Evolutionary conservation across 2,888 invertebrate species (phyloP), one percentile per base, ranked within the genome.

Genomic region (Tinea semifulvella): DNA sequence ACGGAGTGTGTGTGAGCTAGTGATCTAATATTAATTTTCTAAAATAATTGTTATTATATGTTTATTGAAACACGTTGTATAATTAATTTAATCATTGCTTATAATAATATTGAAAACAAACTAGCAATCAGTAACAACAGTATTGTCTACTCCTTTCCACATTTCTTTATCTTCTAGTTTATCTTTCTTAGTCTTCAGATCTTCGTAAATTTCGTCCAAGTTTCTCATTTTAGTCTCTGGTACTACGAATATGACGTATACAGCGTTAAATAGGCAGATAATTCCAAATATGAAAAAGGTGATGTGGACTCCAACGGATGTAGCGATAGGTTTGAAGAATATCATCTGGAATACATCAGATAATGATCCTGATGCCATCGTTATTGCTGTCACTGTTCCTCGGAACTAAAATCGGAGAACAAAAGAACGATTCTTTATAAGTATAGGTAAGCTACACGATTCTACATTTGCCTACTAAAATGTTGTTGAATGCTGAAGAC

Each of bases 351-450:
- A 14, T 52, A 72, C 72, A 40, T 55, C 68, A 0, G 59, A 48
- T 0, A 60, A n/a, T 0, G 71, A 59, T 0, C 71, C 63, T 0
- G 53, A n/a, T 0, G 69, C 56, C 72, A 73, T 73, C 0, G 69
- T 59, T 0, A 53, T 52, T 0, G 67, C 76, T 59, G 74, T 62
- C 0, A 77, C 69, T 4, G 69, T 67, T 1, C 70, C 69, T 1
- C 77, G 72, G 43, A 70, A 74, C 77, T 79, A 64, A n/a, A 66
- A 68, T n/a, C n/a, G n/a, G n/a, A n/a, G n/a, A n/a, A n/a, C n/a
- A n/a, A n/a, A n/a, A n/a, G n/a, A n/a, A n/a, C n/a, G n/a, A n/a
- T n/a, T n/a, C n/a, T n/a, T n/a, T n/a, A n/a, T n/a, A n/a, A n/a
- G n/a, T n/a, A n/a, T n/a, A n/a, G n/a, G n/a, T n/a, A n/a, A n/a